Percentiles rank a stretch among this genome's conserved stretches.
phyloP scores from a whole-genome alignment of 1,140 invertebrate species.

The Diabrotica undecimpunctata region DNA sequence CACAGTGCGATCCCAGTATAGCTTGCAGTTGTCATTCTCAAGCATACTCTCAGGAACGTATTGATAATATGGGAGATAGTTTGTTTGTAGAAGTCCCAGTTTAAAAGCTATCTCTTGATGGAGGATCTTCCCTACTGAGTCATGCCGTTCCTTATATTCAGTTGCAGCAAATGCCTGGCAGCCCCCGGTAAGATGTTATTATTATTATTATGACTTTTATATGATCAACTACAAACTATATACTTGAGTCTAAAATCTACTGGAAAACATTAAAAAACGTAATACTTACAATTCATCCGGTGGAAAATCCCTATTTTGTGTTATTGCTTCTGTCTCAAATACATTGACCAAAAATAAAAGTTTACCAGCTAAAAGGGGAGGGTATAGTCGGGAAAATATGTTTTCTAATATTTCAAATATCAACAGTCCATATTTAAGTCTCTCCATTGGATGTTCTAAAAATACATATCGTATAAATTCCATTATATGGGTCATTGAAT shows the following conservation, averaged over 20 bases:
- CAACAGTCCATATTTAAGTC: constrained; percentile 18
- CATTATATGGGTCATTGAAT: background rate
- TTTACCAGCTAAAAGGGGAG: constrained; percentile 8
- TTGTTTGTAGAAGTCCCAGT: no score
- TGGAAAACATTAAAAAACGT: background rate
- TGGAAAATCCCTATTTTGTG: background rate
- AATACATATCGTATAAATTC: background rate
- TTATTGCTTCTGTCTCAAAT: background rate
- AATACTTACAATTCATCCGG: constrained; percentile 14
- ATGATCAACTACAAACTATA: background rate
- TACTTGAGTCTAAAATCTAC: background rate
- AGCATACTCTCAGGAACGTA: no score
- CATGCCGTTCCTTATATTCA: no score
- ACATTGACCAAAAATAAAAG: background rate
- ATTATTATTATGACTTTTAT: background rate
- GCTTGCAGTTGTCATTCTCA: no score
- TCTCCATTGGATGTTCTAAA: constrained; percentile 19
- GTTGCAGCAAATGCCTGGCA: no score
- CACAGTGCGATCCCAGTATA: no score
- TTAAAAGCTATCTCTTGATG: no score
- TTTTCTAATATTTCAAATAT: constrained; percentile 15
- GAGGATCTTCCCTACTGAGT: no score
- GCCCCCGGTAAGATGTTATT: no score
- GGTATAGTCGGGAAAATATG: constrained; percentile 12
- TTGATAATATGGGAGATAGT: no score